Evolutionary conservation across 2,113 vertebrate genomes (phyloP), one percentile per base, ranked within the genome.

Genomic region (Corythoichthys intestinalis): DNA sequence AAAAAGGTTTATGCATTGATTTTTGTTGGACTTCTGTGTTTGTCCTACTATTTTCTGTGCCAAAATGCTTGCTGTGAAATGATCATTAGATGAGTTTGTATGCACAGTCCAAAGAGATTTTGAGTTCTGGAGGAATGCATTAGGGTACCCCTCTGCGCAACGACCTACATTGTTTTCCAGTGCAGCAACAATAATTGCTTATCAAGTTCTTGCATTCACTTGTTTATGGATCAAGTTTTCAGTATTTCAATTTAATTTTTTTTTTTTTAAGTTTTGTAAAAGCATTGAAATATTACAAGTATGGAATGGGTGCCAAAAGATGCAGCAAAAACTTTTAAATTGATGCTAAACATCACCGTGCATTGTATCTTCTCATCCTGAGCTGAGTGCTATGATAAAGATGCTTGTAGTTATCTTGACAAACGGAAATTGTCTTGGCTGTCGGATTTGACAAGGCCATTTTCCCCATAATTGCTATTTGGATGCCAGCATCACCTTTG

Each of bases 401-500:
- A 71, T 54, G 52, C 54, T 41, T 50, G 69, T 74, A 72, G 86
- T 81, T 80, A 85, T 76, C 65, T 34, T 46, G 73, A 80, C 70
- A 71, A 86, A 75, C 46, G 44, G 71, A 76, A 80, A 71, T 76
- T 58, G 34, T 58, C 37, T 73, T 57, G 65, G 77, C 68, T n/a
- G 53, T 57, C 72, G 57, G 60, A 79, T 82, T 76, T 76, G 70
- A 79, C 74, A 62, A 17, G 65, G 59, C 67, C 69, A 67, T 81
- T 83, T 75, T 66, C 65, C 28, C 74, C 70, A 58, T 71, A 76
- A 86, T 79, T 78, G 81, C 69, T 56, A 70, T 80, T 70, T 79
- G 63, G 69, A 65, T 66, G 66, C 77, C 81, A 69, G 60, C 49
- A 66, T 73, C 46, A 7, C 58, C 57, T 74, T 67, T 70, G 77